A percentile compares a stretch with the other conserved stretches of the same genome.
phyloP scores from a whole-genome alignment of 1,140 invertebrate genomes.

The Pseudomyrmex sp. region DNA sequence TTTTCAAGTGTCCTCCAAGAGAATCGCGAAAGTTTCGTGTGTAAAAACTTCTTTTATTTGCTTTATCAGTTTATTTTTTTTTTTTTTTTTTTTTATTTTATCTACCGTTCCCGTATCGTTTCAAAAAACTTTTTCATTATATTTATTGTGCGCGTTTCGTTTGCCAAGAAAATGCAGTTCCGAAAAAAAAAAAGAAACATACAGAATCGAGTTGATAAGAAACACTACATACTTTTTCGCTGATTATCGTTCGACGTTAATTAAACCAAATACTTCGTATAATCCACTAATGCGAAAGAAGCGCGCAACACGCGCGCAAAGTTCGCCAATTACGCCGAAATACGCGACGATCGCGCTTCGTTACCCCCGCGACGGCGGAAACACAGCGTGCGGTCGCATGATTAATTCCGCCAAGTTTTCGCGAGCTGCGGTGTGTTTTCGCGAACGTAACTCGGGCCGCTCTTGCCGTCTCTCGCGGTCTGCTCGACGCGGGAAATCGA shows the following conservation, averaged over 20 bases:
- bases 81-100: neutral
- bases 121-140: neutral
- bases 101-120: neutral
- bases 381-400: constrained; percentile 49
- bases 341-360: constrained; percentile 44
- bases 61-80: neutral
- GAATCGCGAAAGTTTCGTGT: neutral
- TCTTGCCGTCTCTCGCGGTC: constrained; percentile 49
- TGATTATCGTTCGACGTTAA: neutral
- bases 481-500: constrained; percentile 55
- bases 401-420: constrained; percentile 58
- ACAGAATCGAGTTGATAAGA: neutral
- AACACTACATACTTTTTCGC: neutral
- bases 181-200: neutral
- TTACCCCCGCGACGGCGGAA: constrained; percentile 44
- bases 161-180: neutral
- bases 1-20: neutral
- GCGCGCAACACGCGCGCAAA: neutral
- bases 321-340: constrained; percentile 51
- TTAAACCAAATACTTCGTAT: neutral
- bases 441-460: constrained; percentile 50
- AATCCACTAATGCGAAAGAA: neutral
- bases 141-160: neutral
- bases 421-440: constrained; percentile 55
- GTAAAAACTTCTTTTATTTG: neutral